Conservation (phyloP, 2,888 invertebrate species). For the Tanypteryx hageni region DNA sequence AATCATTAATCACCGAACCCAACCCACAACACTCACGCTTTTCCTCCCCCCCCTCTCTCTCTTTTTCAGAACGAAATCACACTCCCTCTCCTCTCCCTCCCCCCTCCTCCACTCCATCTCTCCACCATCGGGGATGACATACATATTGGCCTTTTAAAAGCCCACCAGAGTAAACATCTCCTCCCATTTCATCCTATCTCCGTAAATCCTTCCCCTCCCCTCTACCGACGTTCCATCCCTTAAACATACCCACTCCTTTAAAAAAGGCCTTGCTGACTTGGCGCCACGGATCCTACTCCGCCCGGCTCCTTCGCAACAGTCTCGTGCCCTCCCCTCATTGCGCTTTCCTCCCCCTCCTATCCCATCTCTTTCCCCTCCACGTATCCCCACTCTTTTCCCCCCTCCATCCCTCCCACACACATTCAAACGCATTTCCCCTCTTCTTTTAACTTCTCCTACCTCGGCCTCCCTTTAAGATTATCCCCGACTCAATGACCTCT, state of each 20-base stretch:
- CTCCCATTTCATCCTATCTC: neutral
- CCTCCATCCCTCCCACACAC: neutral
- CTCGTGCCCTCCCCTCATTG: neutral
- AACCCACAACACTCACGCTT: neutral
- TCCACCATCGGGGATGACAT: constrained; percentile 16
- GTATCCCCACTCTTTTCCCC: neutral
- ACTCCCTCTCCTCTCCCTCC: neutral
- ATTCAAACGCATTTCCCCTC: neutral
- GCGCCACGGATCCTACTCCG: neutral
- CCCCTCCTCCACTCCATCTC: neutral
- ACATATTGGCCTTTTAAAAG: constrained; percentile 51
- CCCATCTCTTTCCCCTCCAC: no score
- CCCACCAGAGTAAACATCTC: constrained; percentile 47
- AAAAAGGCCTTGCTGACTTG: neutral
- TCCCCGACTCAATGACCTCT: constrained; percentile 59
- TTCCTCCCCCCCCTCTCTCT: neutral
- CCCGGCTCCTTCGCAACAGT: constrained; percentile 26
- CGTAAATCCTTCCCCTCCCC: neutral
- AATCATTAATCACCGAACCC: neutral
- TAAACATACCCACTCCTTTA: neutral
- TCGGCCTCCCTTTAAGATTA: constrained; percentile 16
- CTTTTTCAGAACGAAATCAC: neutral
- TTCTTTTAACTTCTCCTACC: neutral
- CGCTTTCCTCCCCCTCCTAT: neutral
- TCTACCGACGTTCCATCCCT: neutral